Evolutionary conservation across 2,888 invertebrate species (phyloP), one percentile per base, ranked within the genome.

Genomic region (Chymomyza amoena): DNA sequence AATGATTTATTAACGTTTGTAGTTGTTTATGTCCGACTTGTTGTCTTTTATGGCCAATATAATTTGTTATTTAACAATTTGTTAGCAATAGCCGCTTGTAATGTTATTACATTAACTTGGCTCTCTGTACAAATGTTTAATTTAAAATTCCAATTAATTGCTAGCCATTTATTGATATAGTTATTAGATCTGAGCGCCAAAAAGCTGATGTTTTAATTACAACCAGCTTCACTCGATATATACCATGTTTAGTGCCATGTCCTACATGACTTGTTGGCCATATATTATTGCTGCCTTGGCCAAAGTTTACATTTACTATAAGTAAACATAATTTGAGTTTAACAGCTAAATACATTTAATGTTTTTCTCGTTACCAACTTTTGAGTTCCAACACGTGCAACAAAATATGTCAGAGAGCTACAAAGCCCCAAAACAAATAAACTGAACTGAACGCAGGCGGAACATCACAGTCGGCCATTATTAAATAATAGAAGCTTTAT

Each of bases 31-130:
- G 84, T 85, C 84, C 39, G 71, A 76, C 74, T 74, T 69, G 56
- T 76, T 66, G 20, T 73, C 69, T 51, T 62, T 69, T 80, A 68
- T 87, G 82, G 81, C 66, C 67, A 73, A 32, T 66, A 73, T 80
- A 84, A 88, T 84, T 86, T 80, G 88, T 88, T 87, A 86, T 79
- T 82, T 75, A 84, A 78, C 86, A 85, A 82, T 82, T 76, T 78
- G 79, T 73, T 77, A 79, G 59, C 72, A 72, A 68, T 67, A 64
- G 72, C 72, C 79, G 84, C 81, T 81, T 81, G 81, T 78, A 81
- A 81, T 83, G 66, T 57, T 67, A 64, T 32, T 32, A n/a, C n/a
- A n/a, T n/a, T 7, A 25, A 36, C 36, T 36, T 45, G 39, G 13
- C 10, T 45, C 39, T 15, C 1, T 57, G 18, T 57, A 65, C 75